These are phyloP conservation scores for Tenthredo distinguenda DNA, from an alignment of 2,888 invertebrate species.

Conservation along the genomic window DNA sequence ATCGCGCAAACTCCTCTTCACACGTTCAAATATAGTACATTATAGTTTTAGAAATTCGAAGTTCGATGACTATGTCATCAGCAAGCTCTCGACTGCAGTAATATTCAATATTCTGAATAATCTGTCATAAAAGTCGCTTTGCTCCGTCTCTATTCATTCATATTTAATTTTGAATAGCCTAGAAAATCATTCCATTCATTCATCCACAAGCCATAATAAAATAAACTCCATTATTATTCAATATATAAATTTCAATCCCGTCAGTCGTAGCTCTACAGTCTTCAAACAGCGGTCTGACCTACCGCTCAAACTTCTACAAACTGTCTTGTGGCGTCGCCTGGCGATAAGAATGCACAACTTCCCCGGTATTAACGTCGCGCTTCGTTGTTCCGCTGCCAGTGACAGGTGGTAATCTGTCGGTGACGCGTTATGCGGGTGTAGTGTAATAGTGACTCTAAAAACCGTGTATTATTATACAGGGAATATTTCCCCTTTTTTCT, in stretches of 20 bases:
- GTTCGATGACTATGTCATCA: background rate
- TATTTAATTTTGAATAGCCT: background rate
- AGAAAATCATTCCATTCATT: background rate
- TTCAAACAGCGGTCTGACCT: background rate
- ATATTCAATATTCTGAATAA: background rate
- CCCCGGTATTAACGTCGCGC: background rate
- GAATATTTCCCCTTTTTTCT: too few species aligned
- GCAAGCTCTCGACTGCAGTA: background rate
- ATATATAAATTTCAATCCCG: background rate
- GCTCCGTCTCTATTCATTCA: background rate
- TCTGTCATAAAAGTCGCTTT: background rate
- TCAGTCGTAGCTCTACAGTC: background rate
- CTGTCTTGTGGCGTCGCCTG: background rate
- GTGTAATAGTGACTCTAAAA: background rate
- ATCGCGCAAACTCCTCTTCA: slow-evolving; percentile 3
- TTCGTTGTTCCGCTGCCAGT: background rate
- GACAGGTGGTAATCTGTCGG: background rate
- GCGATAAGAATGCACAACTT: background rate
- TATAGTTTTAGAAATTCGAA: slow-evolving; percentile 15
- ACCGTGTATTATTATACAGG: background rate
- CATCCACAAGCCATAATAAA: background rate
- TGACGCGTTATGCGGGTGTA: background rate
- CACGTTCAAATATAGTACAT: slow-evolving; percentile 12
- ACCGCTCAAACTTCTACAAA: background rate
- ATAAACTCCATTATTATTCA: background rate